Conservation (phyloP, 2,113 vertebrate species). For the Hydrochoerus hydrochaeris region DNA sequence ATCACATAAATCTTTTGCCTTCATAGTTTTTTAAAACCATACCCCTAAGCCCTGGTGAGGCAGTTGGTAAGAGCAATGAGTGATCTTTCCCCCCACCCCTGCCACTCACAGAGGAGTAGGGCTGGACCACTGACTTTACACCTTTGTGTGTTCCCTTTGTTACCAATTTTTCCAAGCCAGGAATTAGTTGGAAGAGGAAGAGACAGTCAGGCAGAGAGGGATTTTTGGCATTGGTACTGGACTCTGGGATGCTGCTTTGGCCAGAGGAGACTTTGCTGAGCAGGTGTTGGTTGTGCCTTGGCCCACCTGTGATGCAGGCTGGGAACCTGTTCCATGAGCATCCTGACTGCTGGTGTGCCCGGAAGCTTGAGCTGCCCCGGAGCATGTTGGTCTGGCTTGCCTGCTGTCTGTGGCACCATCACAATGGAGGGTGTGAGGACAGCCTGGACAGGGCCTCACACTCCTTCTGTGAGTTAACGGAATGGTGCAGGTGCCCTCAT, state of each 20-base stretch:
- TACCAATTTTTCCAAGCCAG: background rate
- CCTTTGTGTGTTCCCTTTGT: background rate
- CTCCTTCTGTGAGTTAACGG: conserved; percentile 75
- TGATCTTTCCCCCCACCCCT: background rate
- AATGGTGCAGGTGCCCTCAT: background rate
- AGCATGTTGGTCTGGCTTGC: background rate
- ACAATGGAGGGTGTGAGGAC: conserved; percentile 68
- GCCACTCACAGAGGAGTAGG: background rate
- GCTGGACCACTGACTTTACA: background rate
- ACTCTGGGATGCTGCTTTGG: background rate
- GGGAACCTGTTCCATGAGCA: background rate
- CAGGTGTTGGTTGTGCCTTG: background rate
- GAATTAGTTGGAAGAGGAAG: background rate
- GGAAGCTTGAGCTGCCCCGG: background rate
- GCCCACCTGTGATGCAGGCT: background rate
- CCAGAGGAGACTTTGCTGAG: background rate
- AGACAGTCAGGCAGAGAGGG: background rate
- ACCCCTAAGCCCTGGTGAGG: background rate
- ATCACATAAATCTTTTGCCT: background rate
- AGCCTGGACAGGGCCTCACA: background rate
- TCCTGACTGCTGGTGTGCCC: background rate
- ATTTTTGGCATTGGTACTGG: background rate
- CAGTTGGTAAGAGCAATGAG: background rate
- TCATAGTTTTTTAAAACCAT: background rate
- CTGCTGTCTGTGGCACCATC: conserved; percentile 19